Conservation (phyloP, 2,797 vertebrate species). For the Enteromius trimaculatus region DNA sequence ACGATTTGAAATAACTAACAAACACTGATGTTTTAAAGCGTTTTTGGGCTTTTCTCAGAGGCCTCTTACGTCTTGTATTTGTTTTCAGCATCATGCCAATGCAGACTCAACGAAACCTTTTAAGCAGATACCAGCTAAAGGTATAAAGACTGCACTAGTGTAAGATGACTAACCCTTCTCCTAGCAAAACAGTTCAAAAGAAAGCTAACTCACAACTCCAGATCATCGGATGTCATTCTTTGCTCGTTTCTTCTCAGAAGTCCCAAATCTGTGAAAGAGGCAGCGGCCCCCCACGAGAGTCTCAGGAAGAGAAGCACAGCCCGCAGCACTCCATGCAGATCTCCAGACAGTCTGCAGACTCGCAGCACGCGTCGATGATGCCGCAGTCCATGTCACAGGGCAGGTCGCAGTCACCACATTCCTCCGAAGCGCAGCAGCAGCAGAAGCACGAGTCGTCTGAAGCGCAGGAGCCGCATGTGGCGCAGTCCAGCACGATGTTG, state of each 20-base stretch:
- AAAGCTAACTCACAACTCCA: constrained; percentile 24
- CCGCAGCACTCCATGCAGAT: constrained; percentile 99
- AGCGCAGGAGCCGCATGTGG: constrained; percentile 93
- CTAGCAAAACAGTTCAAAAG: constrained; percentile 15
- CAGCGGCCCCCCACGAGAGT: constrained; percentile 31
- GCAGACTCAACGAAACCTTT: constrained; percentile 10
- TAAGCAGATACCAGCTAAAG: background rate
- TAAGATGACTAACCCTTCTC: background rate
- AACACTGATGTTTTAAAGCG: background rate
- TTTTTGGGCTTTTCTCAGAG: background rate
- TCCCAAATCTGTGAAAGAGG: constrained; percentile 9
- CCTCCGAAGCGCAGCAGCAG: constrained; percentile 93
- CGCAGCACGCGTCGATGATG: constrained; percentile 98
- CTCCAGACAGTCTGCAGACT: constrained; percentile 98
- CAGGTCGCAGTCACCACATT: constrained; percentile 94
- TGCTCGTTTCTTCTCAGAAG: background rate
- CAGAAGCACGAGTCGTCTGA: constrained; percentile 95
- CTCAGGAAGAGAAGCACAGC: constrained; percentile 97
- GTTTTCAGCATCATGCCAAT: constrained; percentile 22
- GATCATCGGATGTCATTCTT: background rate
- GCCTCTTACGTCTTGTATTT: constrained; percentile 19
- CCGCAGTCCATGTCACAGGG: constrained; percentile 99
- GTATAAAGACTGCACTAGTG: background rate
- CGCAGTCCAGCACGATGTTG: constrained; percentile 95
- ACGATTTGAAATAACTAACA: constrained; percentile 30